These are phyloP conservation scores for Urocolius indicus DNA, from an alignment of 2,113 vertebrate genomes.

Conservation along the genomic window DNA sequence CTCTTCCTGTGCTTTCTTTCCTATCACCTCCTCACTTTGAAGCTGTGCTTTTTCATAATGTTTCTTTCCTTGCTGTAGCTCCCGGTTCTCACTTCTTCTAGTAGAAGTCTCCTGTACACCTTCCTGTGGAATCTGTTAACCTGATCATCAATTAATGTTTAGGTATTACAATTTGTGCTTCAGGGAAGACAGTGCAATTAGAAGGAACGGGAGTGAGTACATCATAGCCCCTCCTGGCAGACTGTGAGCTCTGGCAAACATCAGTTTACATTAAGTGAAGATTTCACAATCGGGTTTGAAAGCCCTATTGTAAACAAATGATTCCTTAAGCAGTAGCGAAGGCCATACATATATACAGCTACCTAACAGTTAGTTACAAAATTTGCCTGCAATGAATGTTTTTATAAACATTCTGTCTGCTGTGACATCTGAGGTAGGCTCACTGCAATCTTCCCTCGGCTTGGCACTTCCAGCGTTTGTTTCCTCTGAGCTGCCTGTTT, in stretches of 20 bases:
- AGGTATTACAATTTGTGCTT: not conserved
- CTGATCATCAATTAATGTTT: not conserved
- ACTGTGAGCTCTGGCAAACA: not conserved
- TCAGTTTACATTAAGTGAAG: not conserved
- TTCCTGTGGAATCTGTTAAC: not conserved
- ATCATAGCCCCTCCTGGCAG: not conserved
- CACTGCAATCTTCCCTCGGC: not conserved
- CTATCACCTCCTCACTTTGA: not conserved
- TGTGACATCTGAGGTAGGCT: not conserved
- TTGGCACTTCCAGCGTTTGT: not conserved
- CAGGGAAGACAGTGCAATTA: not conserved
- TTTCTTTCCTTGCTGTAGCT: not conserved
- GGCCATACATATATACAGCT: not conserved
- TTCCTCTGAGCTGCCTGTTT: not conserved
- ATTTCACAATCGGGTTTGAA: constrained; percentile 33
- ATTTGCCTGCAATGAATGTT: not conserved
- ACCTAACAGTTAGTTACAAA: not conserved
- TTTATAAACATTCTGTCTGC: not conserved
- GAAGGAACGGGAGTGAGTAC: not conserved
- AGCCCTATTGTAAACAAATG: not conserved
- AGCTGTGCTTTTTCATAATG: not conserved
- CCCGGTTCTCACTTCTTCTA: not conserved
- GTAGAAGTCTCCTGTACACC: not conserved
- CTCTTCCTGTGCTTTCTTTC: not conserved
- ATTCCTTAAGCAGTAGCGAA: not conserved